Conservation (phyloP, 2,888 invertebrate genomes). For the Hylaea fasciaria region DNA sequence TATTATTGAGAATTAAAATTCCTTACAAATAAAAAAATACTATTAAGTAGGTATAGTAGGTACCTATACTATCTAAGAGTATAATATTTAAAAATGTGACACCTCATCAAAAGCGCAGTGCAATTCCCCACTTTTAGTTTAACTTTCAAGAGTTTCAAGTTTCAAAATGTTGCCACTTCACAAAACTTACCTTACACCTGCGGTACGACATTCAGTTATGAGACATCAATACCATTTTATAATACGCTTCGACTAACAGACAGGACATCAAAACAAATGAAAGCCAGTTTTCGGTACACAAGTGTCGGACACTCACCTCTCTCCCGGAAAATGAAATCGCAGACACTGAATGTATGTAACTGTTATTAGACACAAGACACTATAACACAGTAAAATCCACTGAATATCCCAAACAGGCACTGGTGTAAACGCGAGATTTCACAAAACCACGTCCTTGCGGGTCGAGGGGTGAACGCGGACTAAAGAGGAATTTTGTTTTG, state of each 20-base stretch:
- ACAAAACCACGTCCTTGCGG: constrained; percentile 16
- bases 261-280: constrained; percentile 30
- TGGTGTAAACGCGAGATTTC: neutral
- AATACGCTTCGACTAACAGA: neutral
- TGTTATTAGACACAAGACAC: constrained; percentile 18
- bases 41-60: too few relatives aligned
- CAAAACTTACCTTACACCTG: constrained; percentile 15
- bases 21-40: too few relatives aligned
- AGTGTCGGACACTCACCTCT: constrained; percentile 17
- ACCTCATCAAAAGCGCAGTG: too few relatives aligned
- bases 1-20: too few relatives aligned
- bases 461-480: constrained; percentile 41
- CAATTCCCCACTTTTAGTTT: neutral
- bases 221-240: constrained; percentile 8
- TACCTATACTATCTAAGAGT: too few relatives aligned
- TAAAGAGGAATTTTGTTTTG: constrained; percentile 45
- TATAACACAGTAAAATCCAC: constrained; percentile 18
- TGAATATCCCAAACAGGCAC: constrained; percentile 24
- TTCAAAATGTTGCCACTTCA: too few relatives aligned
- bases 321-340: neutral
- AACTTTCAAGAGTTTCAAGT: constrained; percentile 13
- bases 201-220: constrained; percentile 4
- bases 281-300: constrained; percentile 15
- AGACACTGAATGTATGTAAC: constrained; percentile 1
- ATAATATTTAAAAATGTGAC: too few relatives aligned